phyloP scores from a whole-genome alignment of 2,797 vertebrate species.

The Poecile montanus region DNA sequence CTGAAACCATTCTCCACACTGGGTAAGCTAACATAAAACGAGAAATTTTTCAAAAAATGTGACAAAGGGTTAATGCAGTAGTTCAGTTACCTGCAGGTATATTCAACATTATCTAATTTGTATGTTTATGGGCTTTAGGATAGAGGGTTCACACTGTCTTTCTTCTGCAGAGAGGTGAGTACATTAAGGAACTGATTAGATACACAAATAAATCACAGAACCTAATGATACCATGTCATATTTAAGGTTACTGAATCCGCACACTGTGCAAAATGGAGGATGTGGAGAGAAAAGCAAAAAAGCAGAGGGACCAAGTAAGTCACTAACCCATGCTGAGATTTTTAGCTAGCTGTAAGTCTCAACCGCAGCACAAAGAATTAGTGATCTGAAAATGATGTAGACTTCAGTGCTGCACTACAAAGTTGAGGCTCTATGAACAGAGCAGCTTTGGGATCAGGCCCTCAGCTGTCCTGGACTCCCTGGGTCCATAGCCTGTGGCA shows the following conservation, averaged over 20 bases:
- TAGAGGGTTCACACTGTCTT: neutral
- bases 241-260: neutral
- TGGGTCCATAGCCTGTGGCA: rapidly evolving
- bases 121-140: neutral
- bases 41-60: rapidly evolving
- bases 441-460: neutral
- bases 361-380: neutral
- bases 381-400: neutral
- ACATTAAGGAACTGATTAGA: neutral
- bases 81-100: neutral
- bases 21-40: neutral
- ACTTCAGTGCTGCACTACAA: neutral
- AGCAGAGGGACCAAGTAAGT: neutral
- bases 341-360: neutral
- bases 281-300: neutral
- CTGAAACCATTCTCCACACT: neutral
- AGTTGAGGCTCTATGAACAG: neutral
- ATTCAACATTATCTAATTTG: neutral
- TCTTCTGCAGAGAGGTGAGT: neutral
- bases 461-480: neutral
- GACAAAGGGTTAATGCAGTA: neutral
- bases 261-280: neutral
- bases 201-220: neutral
- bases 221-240: neutral
- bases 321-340: neutral